Conservation (phyloP, 2,888 invertebrate species). For the Nephrotoma flavescens region DNA sequence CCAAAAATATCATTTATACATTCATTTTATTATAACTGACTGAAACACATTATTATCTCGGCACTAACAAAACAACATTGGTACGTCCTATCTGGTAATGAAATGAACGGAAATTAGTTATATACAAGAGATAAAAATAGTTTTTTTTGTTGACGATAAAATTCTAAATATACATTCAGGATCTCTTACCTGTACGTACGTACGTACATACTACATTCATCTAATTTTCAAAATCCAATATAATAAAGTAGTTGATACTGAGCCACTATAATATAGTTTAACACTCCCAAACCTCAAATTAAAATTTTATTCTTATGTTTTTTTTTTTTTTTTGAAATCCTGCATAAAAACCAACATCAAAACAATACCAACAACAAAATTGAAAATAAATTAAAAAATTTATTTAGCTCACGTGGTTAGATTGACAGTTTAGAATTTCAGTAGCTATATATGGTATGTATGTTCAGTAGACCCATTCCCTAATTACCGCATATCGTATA, state of each 20-base stretch:
- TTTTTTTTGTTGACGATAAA: neutral
- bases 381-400: neutral
- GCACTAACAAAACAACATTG: neutral
- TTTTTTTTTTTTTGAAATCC: neutral
- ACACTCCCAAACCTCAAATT: neutral
- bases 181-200: neutral
- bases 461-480: neutral
- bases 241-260: neutral
- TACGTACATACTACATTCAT: neutral
- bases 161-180: neutral
- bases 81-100: neutral
- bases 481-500: neutral
- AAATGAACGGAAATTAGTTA: neutral
- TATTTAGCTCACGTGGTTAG: neutral
- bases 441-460: neutral
- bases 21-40: neutral
- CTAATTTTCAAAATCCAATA: neutral
- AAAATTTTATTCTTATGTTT: neutral
- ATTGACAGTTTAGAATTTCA: neutral
- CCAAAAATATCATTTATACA: neutral
- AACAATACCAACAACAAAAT: neutral
- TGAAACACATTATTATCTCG: neutral
- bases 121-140: neutral
- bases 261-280: neutral
- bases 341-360: neutral